Base-by-base conservation (phyloP, 2,113 vertebrate species). In the Ictidomys tridecemlineatus region DNA sequence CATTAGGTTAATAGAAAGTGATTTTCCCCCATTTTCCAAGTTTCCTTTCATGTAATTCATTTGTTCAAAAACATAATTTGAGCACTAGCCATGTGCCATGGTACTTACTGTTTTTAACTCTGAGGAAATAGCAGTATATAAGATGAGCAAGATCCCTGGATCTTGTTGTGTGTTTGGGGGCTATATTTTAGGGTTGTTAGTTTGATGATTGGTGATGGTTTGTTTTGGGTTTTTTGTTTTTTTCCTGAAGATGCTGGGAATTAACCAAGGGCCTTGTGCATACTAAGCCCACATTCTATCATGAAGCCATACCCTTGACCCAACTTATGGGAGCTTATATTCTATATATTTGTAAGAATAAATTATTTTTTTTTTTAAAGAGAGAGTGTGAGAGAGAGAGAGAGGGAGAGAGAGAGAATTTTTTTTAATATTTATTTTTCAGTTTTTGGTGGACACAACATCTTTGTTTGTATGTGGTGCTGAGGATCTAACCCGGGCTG, bases 31-130 rank as follows among this genome's bases (percentile, higher is more conserved):
- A 13, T 30, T 85, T 90, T 37, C 20, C 26, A 67, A 61, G 12
- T 63, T 97, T 77, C 83, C 73, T 92, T 20, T 89, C 67, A 91
- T 63, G 16, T 94, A 17, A 76, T 34, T 58, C 8, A 73, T 61
- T 91, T 72, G 32, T 48, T 91, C 28, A 58, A 28, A 91, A 92
- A 77, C 85, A 72, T 37, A 69, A 42, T 24, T 17, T 22, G 48
- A 76, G 1, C 87, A 72, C 26, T n/a, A 83, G 34, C 82, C 48
- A 63, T 26, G 12, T 77, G 42, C 34, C 37, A 53, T 26, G 56
- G 26, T 34, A 73, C 37, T 34, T 34, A 69, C 34, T 34, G 17
- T 80, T 86, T 42, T 61, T 94, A 58, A 97, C 48, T 78, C 53
- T 56, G 56, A 2, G 18, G 30, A 63, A 65, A 76, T 0, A 91